Percentiles rank a stretch among this genome's conserved stretches.
These are phyloP conservation scores for Setophaga petechia DNA, from an alignment of 2,113 vertebrate genomes.

Conservation along the genomic window DNA sequence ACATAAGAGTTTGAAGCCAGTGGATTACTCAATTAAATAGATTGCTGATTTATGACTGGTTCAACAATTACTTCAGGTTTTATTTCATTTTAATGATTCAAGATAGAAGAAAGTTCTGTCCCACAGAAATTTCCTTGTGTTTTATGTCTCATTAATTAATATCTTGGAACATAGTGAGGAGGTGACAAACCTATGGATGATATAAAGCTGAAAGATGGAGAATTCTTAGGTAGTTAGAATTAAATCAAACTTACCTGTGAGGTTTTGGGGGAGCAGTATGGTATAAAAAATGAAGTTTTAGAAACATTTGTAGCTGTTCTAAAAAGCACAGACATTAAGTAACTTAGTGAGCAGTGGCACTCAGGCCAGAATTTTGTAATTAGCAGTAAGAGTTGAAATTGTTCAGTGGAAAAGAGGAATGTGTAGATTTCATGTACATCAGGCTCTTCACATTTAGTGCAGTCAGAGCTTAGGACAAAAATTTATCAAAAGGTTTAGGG, in stretches of 20 bases:
- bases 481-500: background rate
- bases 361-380: background rate
- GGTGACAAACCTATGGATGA: background rate
- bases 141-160: background rate
- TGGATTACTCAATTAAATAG: background rate
- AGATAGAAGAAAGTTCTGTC: background rate
- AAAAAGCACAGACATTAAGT: background rate
- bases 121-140: background rate
- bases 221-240: background rate
- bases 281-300: background rate
- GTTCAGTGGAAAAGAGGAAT: background rate
- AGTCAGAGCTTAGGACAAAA: background rate
- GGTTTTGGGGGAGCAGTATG: background rate
- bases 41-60: background rate
- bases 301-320: background rate
- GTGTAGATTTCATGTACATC: background rate
- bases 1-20: background rate
- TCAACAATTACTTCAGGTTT: background rate
- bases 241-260: background rate
- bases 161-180: background rate
- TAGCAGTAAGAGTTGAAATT: background rate
- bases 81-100: conserved; percentile 1
- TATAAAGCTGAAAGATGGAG: background rate
- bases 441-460: background rate
- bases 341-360: background rate